Conservation (phyloP, 2,888 invertebrate genomes). For the Meteorus cinctellus region DNA sequence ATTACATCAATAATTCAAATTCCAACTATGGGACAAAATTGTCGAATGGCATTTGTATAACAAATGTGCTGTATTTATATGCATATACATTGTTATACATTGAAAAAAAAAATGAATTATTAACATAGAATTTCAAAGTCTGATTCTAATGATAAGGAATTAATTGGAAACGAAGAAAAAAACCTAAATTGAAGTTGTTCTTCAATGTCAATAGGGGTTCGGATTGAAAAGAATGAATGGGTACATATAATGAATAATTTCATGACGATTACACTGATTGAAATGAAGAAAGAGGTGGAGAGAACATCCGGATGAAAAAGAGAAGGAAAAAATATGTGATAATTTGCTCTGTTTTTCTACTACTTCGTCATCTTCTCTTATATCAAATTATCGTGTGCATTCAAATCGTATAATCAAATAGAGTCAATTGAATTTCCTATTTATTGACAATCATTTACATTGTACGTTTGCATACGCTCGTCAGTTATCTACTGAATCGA, state of each 20-base stretch:
- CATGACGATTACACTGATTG: constrained; percentile 2
- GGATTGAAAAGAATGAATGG: constrained; percentile 4
- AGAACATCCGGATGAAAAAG: not conserved
- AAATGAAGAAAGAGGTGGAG: not conserved
- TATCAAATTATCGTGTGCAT: not conserved
- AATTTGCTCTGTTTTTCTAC: not conserved
- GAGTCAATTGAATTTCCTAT: not conserved
- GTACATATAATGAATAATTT: constrained; percentile 7
- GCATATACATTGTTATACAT: no score
- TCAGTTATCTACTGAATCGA: not conserved
- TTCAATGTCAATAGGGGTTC: constrained; percentile 1
- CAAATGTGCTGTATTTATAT: no score
- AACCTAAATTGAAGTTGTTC: not conserved
- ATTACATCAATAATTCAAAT: no score
- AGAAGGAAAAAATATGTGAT: not conserved
- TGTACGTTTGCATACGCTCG: not conserved
- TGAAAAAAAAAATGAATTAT: constrained; percentile 13
- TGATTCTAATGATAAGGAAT: not conserved
- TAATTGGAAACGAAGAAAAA: not conserved
- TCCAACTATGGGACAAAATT: no score
- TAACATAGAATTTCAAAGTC: not conserved
- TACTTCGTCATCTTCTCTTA: not conserved
- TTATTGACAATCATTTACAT: not conserved
- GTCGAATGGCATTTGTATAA: no score
- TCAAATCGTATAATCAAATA: not conserved